Base-by-base conservation (phyloP, 1,140 invertebrate species). In the Mactra quadrangularis region DNA sequence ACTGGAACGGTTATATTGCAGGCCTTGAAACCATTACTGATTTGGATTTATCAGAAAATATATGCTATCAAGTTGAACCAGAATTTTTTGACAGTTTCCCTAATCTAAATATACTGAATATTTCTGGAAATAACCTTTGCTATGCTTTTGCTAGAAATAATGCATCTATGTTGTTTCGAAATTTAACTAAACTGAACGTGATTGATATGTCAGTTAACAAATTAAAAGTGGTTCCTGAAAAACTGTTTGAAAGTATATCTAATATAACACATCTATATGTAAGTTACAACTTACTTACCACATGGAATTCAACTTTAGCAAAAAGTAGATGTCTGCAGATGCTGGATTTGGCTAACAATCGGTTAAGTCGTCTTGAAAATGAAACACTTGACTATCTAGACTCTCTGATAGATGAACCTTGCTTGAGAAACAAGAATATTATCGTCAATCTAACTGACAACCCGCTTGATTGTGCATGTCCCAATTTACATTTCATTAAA, bases 21-120 rank as follows among this genome's bases (percentile, higher is more conserved):
- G 74, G 74, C 17, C 25, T 76, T 11, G 25, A 62, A 47, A 22
- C 45, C 31, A 33, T 76, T 19, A 62, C 31, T 22, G 22, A 52
- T 25, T 45, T 76, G 3, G 74, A 76, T 29, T 15, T 76, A 31
- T 76, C 74, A 45, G 59, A 76, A 35, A 76, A 76, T 31, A 62
- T 50, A 25, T 76, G 74, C 45, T 25, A 47, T 19, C 22, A 62
- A 11, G n/a, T 76, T n/a, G 7, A 3, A 19, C 27, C 35, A 6
- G 11, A 0, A 7, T 64, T 62, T 31, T 64, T 76, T 27, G 6
- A 29, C 17, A 45, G 41, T 6, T 52, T 76, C n/a, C 15, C 11
- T 3, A n/a, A n/a, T 13, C 33, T 76, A 55, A 9, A 50, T 31
- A 17, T 25, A 11, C 41, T 76, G 17, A 76, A 76, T 35, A 64